Evolutionary conservation across 2,888 invertebrate species (phyloP), one percentile per base, ranked within the genome.

Genomic region (Diarsia mendica): DNA sequence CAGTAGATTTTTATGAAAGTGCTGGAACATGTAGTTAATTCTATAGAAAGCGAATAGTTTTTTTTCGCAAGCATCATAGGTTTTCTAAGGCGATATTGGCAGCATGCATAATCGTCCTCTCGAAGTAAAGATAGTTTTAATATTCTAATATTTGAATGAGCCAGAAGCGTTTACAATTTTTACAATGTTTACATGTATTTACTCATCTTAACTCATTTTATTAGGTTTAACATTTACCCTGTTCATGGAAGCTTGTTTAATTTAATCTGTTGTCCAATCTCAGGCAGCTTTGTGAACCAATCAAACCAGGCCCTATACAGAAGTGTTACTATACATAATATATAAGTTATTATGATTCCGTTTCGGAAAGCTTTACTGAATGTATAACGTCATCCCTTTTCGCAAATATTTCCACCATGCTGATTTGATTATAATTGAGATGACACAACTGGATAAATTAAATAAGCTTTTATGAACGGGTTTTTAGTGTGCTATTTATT

Each of bases 401-500:
- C 2, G 8, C 23, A 55, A 13, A 53, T 11, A 55, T 23, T 55
- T 23, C 13, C 23, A 55, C 55, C 13, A 6, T 23, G 55, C 6
- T 55, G 11, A 55, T 63, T 33, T 33, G 33, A 60, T 10, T 48
- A 20, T 66, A 33, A 49, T 23, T 69, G 48, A 70, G 20, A 63
- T 46, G 20, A 53, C 8, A 66, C 20, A 13, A n/a, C 28, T n/a
- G 65, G n/a, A 48, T 48, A 18, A 23, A 28, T 65, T n/a, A 63
- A 18, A 66, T 51, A 55, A 65, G 67, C 28, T 65, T 77, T 60
- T 46, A 15, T 11, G 20, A 60, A 20, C 20, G 39, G n/a, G 65
- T 53, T 33, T 0, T 13, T 64, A 76, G 71, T 73, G 84, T 89
- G 89, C 86, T 89, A 89, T 85, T 82, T 89, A 88, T 88, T 86